Evolutionary conservation across 92 coral and sea anemone genomes (phyloP).

Genomic region (Blastomussa wellsi): DNA sequence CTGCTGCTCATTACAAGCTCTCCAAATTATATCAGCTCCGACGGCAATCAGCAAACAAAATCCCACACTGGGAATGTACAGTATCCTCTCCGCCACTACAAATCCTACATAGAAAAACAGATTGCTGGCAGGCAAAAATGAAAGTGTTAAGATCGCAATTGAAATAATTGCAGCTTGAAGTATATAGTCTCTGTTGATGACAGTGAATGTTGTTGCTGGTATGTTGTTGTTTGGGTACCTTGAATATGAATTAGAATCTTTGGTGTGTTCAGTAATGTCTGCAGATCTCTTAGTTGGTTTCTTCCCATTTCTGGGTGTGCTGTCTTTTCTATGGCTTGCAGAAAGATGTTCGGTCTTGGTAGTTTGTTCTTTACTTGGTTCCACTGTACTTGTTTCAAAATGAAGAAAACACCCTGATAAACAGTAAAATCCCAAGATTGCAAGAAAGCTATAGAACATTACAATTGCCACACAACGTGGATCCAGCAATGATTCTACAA

Average conservation of each 20-base stretch:
- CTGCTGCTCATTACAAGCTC: conserved; percentile 38
- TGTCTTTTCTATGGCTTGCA: not conserved
- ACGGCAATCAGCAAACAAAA: conserved; percentile 82
- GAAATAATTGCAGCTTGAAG: conserved; percentile 58
- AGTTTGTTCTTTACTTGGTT: not conserved
- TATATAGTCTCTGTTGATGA: not conserved
- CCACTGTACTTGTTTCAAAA: conserved; percentile 1
- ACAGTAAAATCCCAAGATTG: conserved; percentile 51
- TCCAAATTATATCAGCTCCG: conserved; percentile 72
- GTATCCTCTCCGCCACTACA: conserved; percentile 93
- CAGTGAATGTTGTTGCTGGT: conserved; percentile 24
- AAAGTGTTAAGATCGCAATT: conserved; percentile 68
- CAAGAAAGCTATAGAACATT: conserved; percentile 62
- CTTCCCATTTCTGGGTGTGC: conserved; percentile 6
- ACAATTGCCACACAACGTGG: conserved; percentile 63
- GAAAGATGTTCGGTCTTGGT: not conserved
- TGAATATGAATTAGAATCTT: not conserved
- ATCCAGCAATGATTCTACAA: conserved; percentile 74
- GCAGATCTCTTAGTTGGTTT: not conserved
- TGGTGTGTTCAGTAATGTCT: not conserved
- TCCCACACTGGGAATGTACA: conserved; percentile 96
- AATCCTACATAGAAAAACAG: conserved; percentile 97
- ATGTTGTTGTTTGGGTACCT: conserved; percentile 18
- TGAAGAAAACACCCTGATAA: conserved; percentile 38
- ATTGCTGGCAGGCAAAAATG: conserved; percentile 93